Evolutionary conservation across 2,113 vertebrate genomes (phyloP).

Genomic region (Periophthalmodon schlosseri): DNA sequence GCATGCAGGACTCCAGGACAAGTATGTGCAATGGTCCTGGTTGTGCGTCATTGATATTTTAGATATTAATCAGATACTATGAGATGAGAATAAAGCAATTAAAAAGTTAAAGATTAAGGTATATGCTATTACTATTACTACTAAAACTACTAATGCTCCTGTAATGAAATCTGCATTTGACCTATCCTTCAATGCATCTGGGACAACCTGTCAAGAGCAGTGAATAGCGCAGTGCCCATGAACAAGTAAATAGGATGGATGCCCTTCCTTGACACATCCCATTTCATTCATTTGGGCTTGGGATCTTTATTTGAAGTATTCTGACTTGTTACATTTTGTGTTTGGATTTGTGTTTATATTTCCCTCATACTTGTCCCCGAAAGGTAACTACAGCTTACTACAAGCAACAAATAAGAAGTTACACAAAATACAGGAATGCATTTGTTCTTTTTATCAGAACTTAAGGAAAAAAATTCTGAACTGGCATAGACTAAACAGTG

Average conservation of each 20-base stretch:
- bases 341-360: not conserved
- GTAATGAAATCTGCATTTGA: not conserved
- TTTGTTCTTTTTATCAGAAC: not conserved
- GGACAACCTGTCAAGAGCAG: not conserved
- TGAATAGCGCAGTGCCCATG: not conserved
- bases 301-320: not conserved
- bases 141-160: no score
- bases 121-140: no score
- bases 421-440: not conserved
- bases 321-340: not conserved
- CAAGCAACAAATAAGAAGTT: no score
- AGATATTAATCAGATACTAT: not conserved
- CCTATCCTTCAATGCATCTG: not conserved
- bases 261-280: no score
- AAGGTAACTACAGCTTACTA: not conserved
- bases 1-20: conserved; percentile 43
- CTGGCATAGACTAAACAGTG: not conserved
- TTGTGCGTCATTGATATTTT: conserved; percentile 11
- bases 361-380: not conserved
- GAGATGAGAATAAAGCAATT: not conserved
- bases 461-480: not conserved
- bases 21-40: conserved; percentile 53
- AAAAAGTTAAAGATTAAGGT: no score
- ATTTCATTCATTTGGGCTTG: not conserved
- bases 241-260: no score